These are phyloP conservation scores for Fregata magnificens DNA, from an alignment of 2,113 vertebrate genomes.

Conservation along the genomic window DNA sequence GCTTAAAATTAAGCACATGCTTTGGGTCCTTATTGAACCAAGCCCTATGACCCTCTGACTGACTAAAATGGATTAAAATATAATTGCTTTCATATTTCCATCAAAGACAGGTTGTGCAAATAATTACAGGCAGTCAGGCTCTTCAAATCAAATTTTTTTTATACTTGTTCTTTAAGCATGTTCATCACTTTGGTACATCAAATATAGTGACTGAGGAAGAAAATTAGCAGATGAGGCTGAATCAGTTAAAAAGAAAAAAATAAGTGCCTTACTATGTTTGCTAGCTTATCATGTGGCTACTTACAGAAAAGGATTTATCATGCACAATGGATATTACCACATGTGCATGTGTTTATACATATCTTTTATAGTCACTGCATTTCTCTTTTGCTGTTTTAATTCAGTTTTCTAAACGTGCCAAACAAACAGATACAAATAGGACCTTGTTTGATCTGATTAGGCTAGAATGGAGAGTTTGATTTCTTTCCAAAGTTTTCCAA, in stretches of 20 bases:
- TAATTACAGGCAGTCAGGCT: background rate
- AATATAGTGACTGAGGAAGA: background rate
- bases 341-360: background rate
- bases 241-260: background rate
- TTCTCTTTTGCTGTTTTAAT: background rate
- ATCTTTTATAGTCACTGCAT: background rate
- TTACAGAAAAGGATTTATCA: background rate
- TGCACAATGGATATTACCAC: background rate
- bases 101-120: constrained; percentile 7
- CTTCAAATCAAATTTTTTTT: background rate
- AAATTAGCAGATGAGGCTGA: background rate
- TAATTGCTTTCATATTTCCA: background rate
- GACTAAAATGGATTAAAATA: constrained; percentile 18
- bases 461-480: background rate
- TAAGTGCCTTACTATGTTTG: background rate
- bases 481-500: constrained; percentile 48
- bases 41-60: background rate
- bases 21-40: background rate
- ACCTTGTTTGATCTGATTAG: constrained; percentile 54
- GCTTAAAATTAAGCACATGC: constrained; percentile 13
- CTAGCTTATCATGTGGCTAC: background rate
- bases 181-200: background rate
- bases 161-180: background rate
- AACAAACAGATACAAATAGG: constrained; percentile 45
- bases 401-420: background rate